Evolutionary conservation across 1,140 invertebrate genomes (phyloP).

Genomic region (Monochamus saltuarius): DNA sequence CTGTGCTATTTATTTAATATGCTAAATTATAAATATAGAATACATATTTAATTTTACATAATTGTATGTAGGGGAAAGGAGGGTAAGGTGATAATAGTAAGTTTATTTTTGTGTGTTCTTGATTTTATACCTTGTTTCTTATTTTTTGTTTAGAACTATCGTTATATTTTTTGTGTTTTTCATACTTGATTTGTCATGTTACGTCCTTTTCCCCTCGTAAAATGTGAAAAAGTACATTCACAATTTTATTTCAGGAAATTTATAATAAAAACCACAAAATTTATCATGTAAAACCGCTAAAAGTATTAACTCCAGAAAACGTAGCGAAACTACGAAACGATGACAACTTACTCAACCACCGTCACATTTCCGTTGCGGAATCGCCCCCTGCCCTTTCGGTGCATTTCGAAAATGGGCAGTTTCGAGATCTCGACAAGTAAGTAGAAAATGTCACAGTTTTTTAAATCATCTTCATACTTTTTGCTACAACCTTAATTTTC

Average conservation of each 20-base stretch:
- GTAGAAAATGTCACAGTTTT: slow-evolving; percentile 4
- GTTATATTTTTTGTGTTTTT: too few species aligned
- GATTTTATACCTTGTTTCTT: too few species aligned
- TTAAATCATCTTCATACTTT: slow-evolving; percentile 1
- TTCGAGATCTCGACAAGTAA: slow-evolving; percentile 42
- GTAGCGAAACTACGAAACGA: slow-evolving; percentile 35
- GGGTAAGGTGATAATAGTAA: too few species aligned
- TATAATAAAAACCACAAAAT: slow-evolving; percentile 47
- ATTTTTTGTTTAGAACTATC: too few species aligned
- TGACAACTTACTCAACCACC: slow-evolving; percentile 28
- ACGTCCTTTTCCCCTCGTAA: too few species aligned
- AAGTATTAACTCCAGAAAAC: slow-evolving; percentile 39
- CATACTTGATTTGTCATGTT: too few species aligned
- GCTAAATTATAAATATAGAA: not conserved
- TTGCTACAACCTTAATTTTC: slow-evolving; percentile 2
- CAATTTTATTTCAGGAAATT: slow-evolving; percentile 37
- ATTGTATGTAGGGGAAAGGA: too few species aligned
- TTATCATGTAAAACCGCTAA: slow-evolving; percentile 44
- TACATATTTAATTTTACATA: too few species aligned
- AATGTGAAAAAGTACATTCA: not conserved
- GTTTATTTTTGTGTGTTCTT: too few species aligned
- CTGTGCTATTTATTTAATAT: slow-evolving; percentile 2
- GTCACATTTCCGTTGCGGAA: slow-evolving; percentile 17
- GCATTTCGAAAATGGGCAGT: slow-evolving; percentile 46
- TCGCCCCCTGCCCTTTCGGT: slow-evolving; percentile 33